A percentile compares a stretch with the other conserved stretches of the same genome.
Evolutionary conservation across 1,140 invertebrate genomes (phyloP).

Genomic region (Bombus sibiricus): DNA sequence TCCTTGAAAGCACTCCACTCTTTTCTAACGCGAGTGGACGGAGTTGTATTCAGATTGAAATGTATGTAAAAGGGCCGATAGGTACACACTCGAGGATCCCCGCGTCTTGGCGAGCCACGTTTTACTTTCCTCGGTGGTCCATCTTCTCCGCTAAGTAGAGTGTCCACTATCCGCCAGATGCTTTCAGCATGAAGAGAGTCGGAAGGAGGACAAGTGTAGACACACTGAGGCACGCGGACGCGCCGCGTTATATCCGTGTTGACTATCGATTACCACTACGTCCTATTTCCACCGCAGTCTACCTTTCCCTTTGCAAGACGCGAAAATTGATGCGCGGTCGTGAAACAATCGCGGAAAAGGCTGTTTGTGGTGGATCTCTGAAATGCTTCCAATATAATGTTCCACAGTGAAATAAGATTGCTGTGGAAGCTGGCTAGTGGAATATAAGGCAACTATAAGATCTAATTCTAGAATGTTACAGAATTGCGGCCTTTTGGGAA

Average conservation of each 20-base stretch:
- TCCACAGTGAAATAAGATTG: too few relatives aligned
- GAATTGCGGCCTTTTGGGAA: too few relatives aligned
- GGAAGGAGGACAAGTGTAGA: conserved; percentile 58
- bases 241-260: conserved; percentile 40
- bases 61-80: conserved; percentile 59
- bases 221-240: conserved; percentile 20
- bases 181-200: conserved; percentile 61
- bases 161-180: conserved; percentile 72
- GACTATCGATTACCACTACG: conserved; percentile 48
- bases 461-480: too few relatives aligned
- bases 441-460: too few relatives aligned
- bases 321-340: conserved; percentile 21
- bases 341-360: background rate
- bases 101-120: conserved; percentile 27
- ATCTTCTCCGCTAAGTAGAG: conserved; percentile 67
- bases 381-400: background rate
- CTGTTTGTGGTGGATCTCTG: background rate
- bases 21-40: conserved; percentile 3
- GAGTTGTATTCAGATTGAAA: conserved; percentile 53
- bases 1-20: conserved; percentile 35
- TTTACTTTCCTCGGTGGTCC: conserved; percentile 39
- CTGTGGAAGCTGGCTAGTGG: too few relatives aligned
- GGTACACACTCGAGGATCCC: conserved; percentile 43
- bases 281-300: conserved; percentile 20
- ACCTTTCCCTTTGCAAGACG: background rate